These are phyloP conservation scores for Drosophila kohkoa DNA, from an alignment of 1,140 invertebrate genomes.

Conservation along the genomic window DNA sequence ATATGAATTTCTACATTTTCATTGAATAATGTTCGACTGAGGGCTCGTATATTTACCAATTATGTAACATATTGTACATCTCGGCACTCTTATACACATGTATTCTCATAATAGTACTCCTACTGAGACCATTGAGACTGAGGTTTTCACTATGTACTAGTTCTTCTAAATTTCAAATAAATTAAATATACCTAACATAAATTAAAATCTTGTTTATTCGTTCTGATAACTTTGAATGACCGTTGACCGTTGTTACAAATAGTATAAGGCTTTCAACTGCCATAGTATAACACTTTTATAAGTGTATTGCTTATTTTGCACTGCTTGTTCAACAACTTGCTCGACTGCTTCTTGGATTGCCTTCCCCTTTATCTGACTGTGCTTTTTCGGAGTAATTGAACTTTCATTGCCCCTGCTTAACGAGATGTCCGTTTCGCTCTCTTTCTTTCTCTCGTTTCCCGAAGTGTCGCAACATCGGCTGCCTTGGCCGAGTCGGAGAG, in stretches of 20 bases:
- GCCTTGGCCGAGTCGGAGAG: slow-evolving; percentile 39
- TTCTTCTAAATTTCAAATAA: too few relatives aligned
- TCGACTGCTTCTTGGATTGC: not conserved
- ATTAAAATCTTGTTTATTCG: too few relatives aligned
- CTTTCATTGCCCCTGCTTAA: slow-evolving; percentile 11
- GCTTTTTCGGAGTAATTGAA: slow-evolving; percentile 10
- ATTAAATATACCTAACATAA: too few relatives aligned
- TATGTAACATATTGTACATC: too few relatives aligned
- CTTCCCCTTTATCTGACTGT: not conserved
- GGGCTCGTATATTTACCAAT: too few relatives aligned
- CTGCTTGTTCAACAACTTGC: not conserved
- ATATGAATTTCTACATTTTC: too few relatives aligned
- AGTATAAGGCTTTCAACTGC: not conserved
- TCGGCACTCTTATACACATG: too few relatives aligned
- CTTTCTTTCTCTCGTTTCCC: slow-evolving; percentile 9
- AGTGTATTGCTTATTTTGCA: not conserved
- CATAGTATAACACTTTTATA: not conserved
- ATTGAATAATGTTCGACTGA: too few relatives aligned
- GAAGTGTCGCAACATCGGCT: slow-evolving; percentile 48
- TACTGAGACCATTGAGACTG: too few relatives aligned
- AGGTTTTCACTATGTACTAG: too few relatives aligned
- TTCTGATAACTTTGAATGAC: not conserved
- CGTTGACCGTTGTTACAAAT: not conserved
- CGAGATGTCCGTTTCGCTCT: not conserved
- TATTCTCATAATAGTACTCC: too few relatives aligned